phyloP scores from a whole-genome alignment of 1,140 invertebrate species.

The Drosophila sproati region DNA sequence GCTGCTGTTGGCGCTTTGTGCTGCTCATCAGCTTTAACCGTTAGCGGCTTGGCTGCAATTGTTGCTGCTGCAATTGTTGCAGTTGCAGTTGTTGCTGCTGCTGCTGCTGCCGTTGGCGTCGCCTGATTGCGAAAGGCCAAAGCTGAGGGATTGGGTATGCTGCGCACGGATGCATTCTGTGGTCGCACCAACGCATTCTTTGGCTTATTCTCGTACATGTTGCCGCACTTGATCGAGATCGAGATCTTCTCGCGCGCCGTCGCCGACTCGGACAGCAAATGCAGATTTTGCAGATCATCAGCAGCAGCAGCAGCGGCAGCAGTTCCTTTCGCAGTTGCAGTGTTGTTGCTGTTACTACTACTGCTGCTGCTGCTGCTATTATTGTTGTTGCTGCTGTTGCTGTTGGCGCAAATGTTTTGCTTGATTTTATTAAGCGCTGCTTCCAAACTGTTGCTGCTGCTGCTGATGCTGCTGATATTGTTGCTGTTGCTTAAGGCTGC shows the following conservation, averaged over 20 bases:
- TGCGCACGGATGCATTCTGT: slow-evolving; percentile 81
- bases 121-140: slow-evolving; percentile 81
- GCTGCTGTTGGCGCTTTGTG: slow-evolving; percentile 35
- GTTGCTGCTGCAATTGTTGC: slow-evolving; percentile 30
- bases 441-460: slow-evolving; percentile 66
- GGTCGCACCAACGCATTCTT: slow-evolving; percentile 76
- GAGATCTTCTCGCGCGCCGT: slow-evolving; percentile 80
- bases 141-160: slow-evolving; percentile 84
- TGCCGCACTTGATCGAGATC: slow-evolving; percentile 50
- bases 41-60: slow-evolving; percentile 43
- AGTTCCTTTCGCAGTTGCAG: slow-evolving; percentile 5
- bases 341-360: slow-evolving; percentile 6
- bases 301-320: slow-evolving; percentile 15
- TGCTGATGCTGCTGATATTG: slow-evolving; percentile 17
- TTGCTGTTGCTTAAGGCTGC: slow-evolving; percentile 4
- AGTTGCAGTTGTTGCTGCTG: slow-evolving; percentile 15
- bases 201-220: slow-evolving; percentile 56
- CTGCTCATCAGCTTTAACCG: slow-evolving; percentile 53
- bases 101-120: slow-evolving; percentile 7
- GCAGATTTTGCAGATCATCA: slow-evolving; percentile 81
- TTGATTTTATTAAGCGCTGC: slow-evolving; percentile 81
- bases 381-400: slow-evolving; percentile 36
- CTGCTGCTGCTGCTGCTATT: background rate
- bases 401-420: slow-evolving; percentile 75
- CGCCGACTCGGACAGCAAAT: slow-evolving; percentile 79